phyloP scores from a whole-genome alignment of 2,113 vertebrate genomes.

The Cettia cetti region DNA sequence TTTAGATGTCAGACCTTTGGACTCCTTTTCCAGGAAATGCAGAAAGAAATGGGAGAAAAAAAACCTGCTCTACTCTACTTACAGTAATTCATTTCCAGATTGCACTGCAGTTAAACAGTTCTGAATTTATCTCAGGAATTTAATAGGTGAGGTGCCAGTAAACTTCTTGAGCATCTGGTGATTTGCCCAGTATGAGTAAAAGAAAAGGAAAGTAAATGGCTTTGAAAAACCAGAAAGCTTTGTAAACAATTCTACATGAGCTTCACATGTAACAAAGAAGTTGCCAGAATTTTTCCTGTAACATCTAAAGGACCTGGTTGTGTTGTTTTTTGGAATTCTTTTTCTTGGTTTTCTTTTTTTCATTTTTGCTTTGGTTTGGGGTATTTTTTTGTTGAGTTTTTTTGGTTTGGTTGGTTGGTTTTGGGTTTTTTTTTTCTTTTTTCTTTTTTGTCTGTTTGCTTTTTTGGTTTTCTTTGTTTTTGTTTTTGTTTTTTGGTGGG shows the following conservation, averaged over 20 bases:
- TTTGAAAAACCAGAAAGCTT: background rate
- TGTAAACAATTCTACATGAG: background rate
- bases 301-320: background rate
- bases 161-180: background rate
- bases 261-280: background rate
- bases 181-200: background rate
- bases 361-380: background rate
- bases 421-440: no score
- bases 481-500: no score
- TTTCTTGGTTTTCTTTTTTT: background rate
- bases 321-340: background rate
- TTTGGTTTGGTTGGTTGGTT: background rate
- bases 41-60: background rate
- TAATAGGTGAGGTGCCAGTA: background rate
- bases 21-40: background rate
- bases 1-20: background rate
- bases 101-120: background rate
- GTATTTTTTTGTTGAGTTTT: background rate
- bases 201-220: background rate
- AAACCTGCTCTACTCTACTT: background rate
- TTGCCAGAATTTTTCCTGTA: background rate
- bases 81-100: background rate
- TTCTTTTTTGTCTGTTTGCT: no score
- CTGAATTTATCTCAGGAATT: constrained; percentile 32
- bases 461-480: no score